Conservation (phyloP, 2,888 invertebrate genomes). For the Latrodectus hesperus region DNA sequence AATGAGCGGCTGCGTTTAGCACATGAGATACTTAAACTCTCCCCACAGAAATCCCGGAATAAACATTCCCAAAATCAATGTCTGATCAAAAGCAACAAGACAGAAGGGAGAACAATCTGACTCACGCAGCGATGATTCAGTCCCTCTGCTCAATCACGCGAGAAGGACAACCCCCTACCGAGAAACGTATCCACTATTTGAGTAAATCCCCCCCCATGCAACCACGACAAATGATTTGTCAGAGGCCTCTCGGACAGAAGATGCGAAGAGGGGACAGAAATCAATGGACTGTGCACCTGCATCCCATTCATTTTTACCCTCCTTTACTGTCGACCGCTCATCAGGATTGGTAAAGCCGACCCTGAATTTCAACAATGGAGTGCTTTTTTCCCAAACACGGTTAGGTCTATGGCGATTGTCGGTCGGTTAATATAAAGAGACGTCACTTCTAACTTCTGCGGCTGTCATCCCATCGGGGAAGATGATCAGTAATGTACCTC, state of each 20-base stretch:
- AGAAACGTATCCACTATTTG: too few species aligned
- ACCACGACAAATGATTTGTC: constrained; percentile 50
- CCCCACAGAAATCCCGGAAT: background rate
- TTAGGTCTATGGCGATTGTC: background rate
- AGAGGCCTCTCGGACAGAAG: constrained; percentile 6
- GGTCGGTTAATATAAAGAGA: background rate
- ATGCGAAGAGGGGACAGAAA: constrained; percentile 7
- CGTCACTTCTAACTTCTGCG: background rate
- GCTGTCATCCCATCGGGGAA: constrained; percentile 2
- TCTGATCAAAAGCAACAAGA: constrained; percentile 7
- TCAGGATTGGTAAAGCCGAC: too few species aligned
- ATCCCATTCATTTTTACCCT: constrained; percentile 16
- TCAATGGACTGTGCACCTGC: constrained; percentile 43
- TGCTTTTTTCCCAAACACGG: background rate
- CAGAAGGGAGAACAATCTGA: constrained; percentile 26
- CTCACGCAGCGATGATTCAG: constrained; percentile 52
- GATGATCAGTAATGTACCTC: background rate
- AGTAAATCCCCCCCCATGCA: background rate
- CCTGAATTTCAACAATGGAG: background rate
- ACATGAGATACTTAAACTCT: background rate
- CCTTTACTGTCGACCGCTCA: constrained; percentile 1
- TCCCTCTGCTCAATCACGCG: constrained; percentile 33
- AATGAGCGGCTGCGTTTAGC: background rate
- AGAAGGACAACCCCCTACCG: constrained; percentile 11
- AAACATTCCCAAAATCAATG: constrained; percentile 37